These are phyloP conservation scores for Mayetiola destructor DNA, from an alignment of 2,888 invertebrate genomes.

Conservation along the genomic window DNA sequence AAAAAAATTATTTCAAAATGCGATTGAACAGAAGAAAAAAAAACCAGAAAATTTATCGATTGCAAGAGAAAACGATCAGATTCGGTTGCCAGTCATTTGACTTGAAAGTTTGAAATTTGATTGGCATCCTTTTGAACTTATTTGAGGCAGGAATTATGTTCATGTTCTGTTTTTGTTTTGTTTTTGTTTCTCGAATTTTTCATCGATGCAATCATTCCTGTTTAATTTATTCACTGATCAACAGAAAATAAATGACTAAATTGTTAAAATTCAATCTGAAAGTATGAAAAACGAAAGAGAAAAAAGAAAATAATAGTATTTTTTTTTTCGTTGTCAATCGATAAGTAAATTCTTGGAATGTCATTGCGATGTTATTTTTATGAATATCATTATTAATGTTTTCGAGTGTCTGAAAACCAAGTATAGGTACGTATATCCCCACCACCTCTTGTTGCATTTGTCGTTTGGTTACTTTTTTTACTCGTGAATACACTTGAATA, in stretches of 20 bases:
- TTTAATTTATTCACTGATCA: constrained; percentile 1
- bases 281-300: neutral
- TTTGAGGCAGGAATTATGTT: too few species aligned
- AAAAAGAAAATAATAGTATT: neutral
- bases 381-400: too few species aligned
- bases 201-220: neutral
- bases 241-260: neutral
- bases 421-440: too few species aligned
- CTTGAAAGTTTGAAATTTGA: neutral
- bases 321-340: neutral
- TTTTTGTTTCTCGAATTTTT: neutral
- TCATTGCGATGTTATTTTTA: too few species aligned
- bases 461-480: too few species aligned
- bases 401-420: too few species aligned
- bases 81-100: neutral
- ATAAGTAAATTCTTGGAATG: constrained; percentile 6
- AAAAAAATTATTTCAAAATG: too few species aligned
- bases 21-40: neutral
- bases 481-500: too few species aligned
- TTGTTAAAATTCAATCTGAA: neutral
- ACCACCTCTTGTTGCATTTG: too few species aligned
- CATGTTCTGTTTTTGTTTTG: too few species aligned
- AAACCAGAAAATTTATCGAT: neutral
- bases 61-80: neutral
- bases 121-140: constrained; percentile 9